Conservation (phyloP, 2,113 vertebrate species). For the Thomomys bottae region DNA sequence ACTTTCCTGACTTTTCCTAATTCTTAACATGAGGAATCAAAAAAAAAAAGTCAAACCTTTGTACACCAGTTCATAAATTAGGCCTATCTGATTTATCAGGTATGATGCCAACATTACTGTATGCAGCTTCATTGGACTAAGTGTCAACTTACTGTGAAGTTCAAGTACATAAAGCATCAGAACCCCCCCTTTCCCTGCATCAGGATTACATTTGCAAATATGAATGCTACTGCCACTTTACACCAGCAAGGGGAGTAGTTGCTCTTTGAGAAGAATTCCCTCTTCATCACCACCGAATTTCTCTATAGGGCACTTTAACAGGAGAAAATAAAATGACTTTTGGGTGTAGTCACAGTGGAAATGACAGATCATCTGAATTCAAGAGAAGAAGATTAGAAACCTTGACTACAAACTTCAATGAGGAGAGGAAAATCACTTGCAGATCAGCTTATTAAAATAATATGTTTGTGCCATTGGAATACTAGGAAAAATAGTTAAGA, state of each 20-base stretch:
- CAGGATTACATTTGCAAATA: conserved; percentile 17
- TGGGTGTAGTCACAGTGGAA: conserved; percentile 56
- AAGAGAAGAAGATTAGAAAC: conserved; percentile 63
- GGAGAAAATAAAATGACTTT: conserved; percentile 52
- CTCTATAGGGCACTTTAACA: conserved; percentile 21
- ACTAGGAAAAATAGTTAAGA: conserved; percentile 46
- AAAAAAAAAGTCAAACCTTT: not conserved
- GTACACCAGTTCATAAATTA: not conserved
- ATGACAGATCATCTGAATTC: conserved; percentile 68
- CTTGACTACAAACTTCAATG: conserved; percentile 42
- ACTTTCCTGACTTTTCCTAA: not conserved
- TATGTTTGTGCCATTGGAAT: conserved; percentile 8
- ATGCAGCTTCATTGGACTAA: not conserved
- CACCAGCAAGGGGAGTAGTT: conserved; percentile 88
- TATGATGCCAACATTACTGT: not conserved
- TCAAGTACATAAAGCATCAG: conserved; percentile 4
- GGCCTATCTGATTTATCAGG: not conserved
- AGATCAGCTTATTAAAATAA: conserved; percentile 27
- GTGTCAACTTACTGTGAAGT: not conserved
- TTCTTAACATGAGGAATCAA: not conserved
- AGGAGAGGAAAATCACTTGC: conserved; percentile 42
- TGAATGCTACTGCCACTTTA: conserved; percentile 77
- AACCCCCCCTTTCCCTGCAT: not conserved
- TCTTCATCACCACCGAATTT: conserved; percentile 17
- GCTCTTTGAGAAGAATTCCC: conserved; percentile 83